These are phyloP conservation scores for Pteropus alecto DNA, from an alignment of 2,113 vertebrate species.

Conservation along the genomic window DNA sequence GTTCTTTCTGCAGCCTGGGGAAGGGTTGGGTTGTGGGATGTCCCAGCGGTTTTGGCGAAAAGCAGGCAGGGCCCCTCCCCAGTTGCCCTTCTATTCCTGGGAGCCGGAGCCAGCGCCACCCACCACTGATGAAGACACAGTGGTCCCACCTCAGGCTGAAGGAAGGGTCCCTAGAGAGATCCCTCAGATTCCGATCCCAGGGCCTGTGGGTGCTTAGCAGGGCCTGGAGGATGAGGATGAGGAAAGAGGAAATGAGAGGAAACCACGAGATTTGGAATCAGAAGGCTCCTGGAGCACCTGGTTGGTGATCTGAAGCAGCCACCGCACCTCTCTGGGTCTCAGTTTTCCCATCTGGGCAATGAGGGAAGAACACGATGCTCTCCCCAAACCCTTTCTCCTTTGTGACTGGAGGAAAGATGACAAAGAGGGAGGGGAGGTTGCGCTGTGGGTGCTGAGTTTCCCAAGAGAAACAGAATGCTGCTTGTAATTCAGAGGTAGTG, in stretches of 20 bases:
- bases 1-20: neutral
- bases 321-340: neutral
- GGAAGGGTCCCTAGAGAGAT: neutral
- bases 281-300: neutral
- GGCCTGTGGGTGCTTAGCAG: neutral
- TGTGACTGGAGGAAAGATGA: neutral
- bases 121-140: neutral
- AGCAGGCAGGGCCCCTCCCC: neutral
- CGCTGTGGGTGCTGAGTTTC: neutral
- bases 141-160: neutral
- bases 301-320: neutral
- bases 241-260: neutral
- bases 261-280: neutral
- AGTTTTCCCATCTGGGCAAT: neutral
- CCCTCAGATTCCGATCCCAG: neutral
- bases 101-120: neutral
- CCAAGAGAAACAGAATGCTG: neutral
- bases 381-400: neutral
- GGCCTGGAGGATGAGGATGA: neutral
- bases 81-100: neutral
- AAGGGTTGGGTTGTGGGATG: rapidly evolving
- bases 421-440: neutral
- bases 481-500: neutral
- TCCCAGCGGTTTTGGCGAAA: neutral
- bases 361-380: neutral